These are phyloP conservation scores for Leucopsar rothschildi DNA, from an alignment of 2,113 vertebrate species.

Conservation along the genomic window DNA sequence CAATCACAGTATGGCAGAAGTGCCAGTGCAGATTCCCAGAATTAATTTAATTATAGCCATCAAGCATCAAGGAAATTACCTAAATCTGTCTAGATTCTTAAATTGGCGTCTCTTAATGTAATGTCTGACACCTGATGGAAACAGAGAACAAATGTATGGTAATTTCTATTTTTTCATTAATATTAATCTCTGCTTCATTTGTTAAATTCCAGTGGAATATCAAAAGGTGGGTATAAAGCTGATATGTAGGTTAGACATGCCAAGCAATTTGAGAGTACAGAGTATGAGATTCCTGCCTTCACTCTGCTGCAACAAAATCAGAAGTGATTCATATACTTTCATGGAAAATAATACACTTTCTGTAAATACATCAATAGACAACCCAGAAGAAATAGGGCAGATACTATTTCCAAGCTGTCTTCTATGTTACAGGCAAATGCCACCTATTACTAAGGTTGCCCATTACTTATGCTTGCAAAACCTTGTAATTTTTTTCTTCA, in stretches of 20 bases:
- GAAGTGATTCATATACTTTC: neutral
- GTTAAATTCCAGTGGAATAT: constrained; percentile 20
- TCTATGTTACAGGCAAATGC: neutral
- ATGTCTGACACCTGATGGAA: constrained; percentile 45
- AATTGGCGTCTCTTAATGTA: constrained; percentile 9
- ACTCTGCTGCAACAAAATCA: neutral
- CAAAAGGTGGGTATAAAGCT: neutral
- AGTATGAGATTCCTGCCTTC: neutral
- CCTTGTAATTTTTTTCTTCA: neutral
- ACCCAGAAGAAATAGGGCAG: neutral
- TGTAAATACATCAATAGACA: neutral
- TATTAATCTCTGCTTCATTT: constrained; percentile 25
- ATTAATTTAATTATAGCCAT: constrained; percentile 55
- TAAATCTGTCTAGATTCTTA: constrained; percentile 49
- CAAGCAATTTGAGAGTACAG: neutral
- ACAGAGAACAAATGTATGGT: constrained; percentile 44
- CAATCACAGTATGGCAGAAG: neutral
- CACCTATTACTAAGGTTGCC: neutral
- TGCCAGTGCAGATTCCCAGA: constrained; percentile 31
- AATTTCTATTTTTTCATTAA: constrained; percentile 32
- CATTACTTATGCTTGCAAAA: neutral
- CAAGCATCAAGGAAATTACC: constrained; percentile 28
- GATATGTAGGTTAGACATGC: neutral
- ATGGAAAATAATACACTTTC: neutral
- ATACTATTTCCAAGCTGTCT: neutral